These are phyloP conservation scores for Lerema accius DNA, from an alignment of 1,140 invertebrate genomes.

Conservation along the genomic window DNA sequence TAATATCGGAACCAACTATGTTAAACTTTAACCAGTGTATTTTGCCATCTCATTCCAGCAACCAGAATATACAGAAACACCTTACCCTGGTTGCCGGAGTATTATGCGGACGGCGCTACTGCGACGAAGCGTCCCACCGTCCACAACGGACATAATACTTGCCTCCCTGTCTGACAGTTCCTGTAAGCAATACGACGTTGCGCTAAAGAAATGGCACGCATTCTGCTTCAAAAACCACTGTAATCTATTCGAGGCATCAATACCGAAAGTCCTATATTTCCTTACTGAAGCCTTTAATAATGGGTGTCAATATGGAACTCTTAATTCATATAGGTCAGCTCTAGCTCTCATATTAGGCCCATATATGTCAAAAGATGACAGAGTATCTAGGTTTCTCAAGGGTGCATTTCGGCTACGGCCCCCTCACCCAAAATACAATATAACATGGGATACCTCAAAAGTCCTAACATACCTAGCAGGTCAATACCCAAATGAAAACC, in stretches of 20 bases:
- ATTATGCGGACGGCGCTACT: constrained; percentile 22
- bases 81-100: constrained; percentile 36
- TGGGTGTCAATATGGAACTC: constrained; percentile 25
- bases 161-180: constrained; percentile 30
- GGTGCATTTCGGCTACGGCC: constrained; percentile 36
- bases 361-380: constrained; percentile 28
- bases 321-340: constrained; percentile 30
- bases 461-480: constrained; percentile 17
- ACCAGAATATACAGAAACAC: neutral
- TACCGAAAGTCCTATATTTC: constrained; percentile 28
- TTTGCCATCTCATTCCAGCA: neutral
- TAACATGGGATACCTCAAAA: constrained; percentile 30
- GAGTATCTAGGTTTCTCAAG: constrained; percentile 37
- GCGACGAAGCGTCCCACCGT: neutral
- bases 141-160: constrained; percentile 32
- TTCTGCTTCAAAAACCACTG: constrained; percentile 10
- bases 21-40: neutral
- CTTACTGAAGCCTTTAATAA: constrained; percentile 24
- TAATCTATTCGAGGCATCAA: constrained; percentile 14
- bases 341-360: constrained; percentile 20
- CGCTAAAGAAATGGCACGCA: constrained; percentile 17
- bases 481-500: neutral
- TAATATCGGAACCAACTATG: neutral
- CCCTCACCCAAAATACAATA: constrained; percentile 33
- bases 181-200: constrained; percentile 33